phyloP scores from a whole-genome alignment of 1,140 invertebrate species.

The Musca domestica region DNA sequence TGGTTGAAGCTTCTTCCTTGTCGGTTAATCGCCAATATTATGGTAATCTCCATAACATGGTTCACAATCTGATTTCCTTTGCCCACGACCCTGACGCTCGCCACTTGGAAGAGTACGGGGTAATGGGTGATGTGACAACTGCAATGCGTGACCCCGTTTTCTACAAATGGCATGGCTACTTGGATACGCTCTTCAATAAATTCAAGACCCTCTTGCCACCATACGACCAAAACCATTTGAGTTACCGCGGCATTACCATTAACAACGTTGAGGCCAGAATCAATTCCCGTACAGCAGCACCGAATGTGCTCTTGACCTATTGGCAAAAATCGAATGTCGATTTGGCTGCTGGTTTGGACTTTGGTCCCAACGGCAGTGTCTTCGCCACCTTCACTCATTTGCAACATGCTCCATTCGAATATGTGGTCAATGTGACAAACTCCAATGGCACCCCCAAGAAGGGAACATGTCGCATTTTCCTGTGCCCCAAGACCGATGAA shows the following conservation, averaged over 20 bases:
- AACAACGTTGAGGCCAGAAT: constrained; percentile 49
- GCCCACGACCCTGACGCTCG: constrained; percentile 65
- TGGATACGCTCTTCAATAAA: constrained; percentile 65
- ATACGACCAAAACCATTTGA: constrained; percentile 56
- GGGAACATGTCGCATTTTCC: constrained; percentile 62
- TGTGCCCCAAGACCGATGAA: constrained; percentile 61
- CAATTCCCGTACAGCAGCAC: constrained; percentile 36
- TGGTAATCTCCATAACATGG: constrained; percentile 65
- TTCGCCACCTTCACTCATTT: constrained; percentile 64
- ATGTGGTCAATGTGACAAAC: constrained; percentile 57
- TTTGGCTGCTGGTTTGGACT: constrained; percentile 62
- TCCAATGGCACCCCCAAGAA: constrained; percentile 29
- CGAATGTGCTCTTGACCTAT: constrained; percentile 58
- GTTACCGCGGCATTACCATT: constrained; percentile 52
- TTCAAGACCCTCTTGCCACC: constrained; percentile 62
- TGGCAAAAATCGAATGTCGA: constrained; percentile 66
- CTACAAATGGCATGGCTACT: constrained; percentile 68
- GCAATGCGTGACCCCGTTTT: constrained; percentile 71
- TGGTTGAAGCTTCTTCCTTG: constrained; percentile 61
- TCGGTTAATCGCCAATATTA: constrained; percentile 62
- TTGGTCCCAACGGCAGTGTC: constrained; percentile 56
- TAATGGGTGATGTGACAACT: constrained; percentile 66
- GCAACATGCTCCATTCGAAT: constrained; percentile 64
- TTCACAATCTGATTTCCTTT: constrained; percentile 62
- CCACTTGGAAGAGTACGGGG: constrained; percentile 62